Evolutionary conservation across 1,140 invertebrate species (phyloP), one percentile per base, ranked within the genome.

Genomic region (Babylonia areolata): DNA sequence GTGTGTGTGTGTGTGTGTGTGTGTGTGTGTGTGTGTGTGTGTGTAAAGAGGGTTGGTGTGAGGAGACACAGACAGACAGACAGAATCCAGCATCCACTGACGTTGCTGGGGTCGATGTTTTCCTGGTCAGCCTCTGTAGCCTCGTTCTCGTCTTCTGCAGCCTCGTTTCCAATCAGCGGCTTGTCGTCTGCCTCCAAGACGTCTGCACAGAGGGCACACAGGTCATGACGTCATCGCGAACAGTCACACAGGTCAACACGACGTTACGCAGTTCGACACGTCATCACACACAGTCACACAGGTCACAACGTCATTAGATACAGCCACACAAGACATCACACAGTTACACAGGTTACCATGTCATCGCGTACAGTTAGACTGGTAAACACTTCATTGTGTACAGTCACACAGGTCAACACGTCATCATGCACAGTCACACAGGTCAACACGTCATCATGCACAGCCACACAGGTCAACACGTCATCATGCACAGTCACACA

Each of bases 121-220:
- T 83, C 81, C 28, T 83, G 81, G 58, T 83, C 81, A 37, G 71
- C 35, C 54, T 40, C 42, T 54, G 31, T 33, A 51, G 42, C 23
- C 31, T 83, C 81, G 51, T 64, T 71, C 33, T 58, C 31, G 37
- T 58, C 54, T n/a, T 40, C 81, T 23, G 39, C 77, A 31, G 77
- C 77, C 31, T 79, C 77, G 54, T 54, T 51, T 33, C 58, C 58
- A 28, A 83, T 83, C 58, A 83, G 64, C 28, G 81, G 81, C 37
- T 71, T 83, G 81, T 83, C 37, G 54, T 83, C 81, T 33, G 54
- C 46, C 12, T 83, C 81, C 54, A 69, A 64, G 64, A 31, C 39
- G 58, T 84, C 82, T 84, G 82, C 40, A 84, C 35, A 77, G 11
- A 17, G 71, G 9, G 31, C 9, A 35, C 3, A 11, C n/a, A 73